phyloP scores from a whole-genome alignment of 2,113 vertebrate species.

The Collichthys lucidus region DNA sequence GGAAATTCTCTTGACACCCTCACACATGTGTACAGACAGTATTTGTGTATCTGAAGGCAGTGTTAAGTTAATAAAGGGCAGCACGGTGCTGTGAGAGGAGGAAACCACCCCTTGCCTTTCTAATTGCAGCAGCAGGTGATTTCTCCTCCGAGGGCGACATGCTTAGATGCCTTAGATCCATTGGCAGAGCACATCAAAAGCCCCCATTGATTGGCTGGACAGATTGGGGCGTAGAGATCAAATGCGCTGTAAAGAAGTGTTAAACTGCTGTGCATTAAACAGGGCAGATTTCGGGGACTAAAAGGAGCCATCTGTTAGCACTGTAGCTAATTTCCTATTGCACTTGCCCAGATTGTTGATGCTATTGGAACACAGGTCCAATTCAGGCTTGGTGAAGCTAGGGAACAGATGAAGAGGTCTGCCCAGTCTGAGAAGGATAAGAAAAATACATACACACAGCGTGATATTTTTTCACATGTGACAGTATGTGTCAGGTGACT shows the following conservation, averaged over 20 bases:
- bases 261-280: slow-evolving; percentile 77
- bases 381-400: neutral
- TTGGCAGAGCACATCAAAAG: slow-evolving; percentile 77
- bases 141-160: slow-evolving; percentile 55
- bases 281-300: slow-evolving; percentile 66
- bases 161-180: slow-evolving; percentile 68
- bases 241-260: slow-evolving; percentile 80
- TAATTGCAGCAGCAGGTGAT: slow-evolving; percentile 76
- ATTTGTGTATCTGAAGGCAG: slow-evolving; percentile 18
- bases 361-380: slow-evolving; percentile 38
- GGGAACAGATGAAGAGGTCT: neutral
- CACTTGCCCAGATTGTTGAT: slow-evolving; percentile 61
- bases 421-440: neutral
- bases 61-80: slow-evolving; percentile 25
- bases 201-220: slow-evolving; percentile 73
- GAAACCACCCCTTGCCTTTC: slow-evolving; percentile 49
- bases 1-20: too few relatives aligned
- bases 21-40: neutral
- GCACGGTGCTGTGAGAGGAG: slow-evolving; percentile 30
- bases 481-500: neutral
- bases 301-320: slow-evolving; percentile 77
- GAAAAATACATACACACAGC: neutral
- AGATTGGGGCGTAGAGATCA: slow-evolving; percentile 81
- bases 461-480: slow-evolving; percentile 2
- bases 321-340: slow-evolving; percentile 71